Base-by-base conservation (phyloP, 2,113 vertebrate genomes). In the Corvus hawaiiensis region DNA sequence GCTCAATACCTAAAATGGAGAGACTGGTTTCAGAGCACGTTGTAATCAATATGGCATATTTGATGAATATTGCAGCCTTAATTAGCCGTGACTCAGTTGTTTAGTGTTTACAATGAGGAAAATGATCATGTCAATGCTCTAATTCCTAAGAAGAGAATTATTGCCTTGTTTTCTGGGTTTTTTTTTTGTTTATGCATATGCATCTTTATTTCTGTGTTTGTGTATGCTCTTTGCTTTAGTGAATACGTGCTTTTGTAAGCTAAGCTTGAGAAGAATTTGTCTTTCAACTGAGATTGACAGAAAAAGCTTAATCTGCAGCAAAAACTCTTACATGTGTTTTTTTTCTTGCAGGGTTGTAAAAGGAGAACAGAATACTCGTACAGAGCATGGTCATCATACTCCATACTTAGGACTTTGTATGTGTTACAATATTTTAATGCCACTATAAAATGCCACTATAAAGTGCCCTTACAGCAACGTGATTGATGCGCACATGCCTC, bases 61-160 rank as follows among this genome's bases (percentile, higher is more conserved):
- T 44, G 32, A 89, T 78, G 69, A 89, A 74, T 68, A 73, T 80
- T 90, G 69, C 30, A 46, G 94, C 75, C 90, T 44, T 96, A 94
- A 94, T 96, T 95, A 94, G 86, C 72, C 9, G 8, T 91, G 96
- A 75, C 75, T 85, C 3, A 7, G 35, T 64, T 89, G 30, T 92
- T 95, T 85, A 88, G 86, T 61, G 77, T 88, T 94, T 91, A 64
- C 82, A 55, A 95, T 87, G 43, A 89, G 73, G 83, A 79, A 89
- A 95, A 96, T 24, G 35, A 64, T 89, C 3, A 1, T 76, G 72
- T 91, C 86, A 88, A 46, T 0, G 8, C 78, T 63, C 56, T 78
- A 9, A 83, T 95, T 90, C 69, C 56, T 84, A 68, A 64, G 82
- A 87, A 89, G 59, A 63, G 84, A 55, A 87, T 73, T 73, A 78